Evolutionary conservation across 2,113 vertebrate genomes (phyloP).

Genomic region (Anoplopoma fimbria): DNA sequence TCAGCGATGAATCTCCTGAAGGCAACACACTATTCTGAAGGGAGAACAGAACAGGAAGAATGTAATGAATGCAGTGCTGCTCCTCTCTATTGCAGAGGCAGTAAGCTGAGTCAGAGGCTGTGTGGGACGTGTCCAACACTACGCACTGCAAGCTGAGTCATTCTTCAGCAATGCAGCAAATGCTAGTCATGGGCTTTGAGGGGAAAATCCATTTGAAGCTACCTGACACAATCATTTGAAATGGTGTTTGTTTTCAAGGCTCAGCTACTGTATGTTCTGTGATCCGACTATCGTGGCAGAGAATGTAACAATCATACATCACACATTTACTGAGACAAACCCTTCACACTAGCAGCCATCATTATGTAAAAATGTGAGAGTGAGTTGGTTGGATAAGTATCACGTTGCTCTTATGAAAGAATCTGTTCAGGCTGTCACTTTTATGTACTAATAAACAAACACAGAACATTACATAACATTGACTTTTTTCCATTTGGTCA

Average conservation of each 20-base stretch:
- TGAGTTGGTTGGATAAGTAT: slow-evolving; percentile 13
- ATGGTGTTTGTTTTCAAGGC: background rate
- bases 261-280: background rate
- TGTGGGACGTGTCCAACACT: slow-evolving; percentile 59
- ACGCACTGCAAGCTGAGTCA: slow-evolving; percentile 74
- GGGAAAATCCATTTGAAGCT: slow-evolving; percentile 8
- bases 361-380: slow-evolving; percentile 8
- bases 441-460: slow-evolving; percentile 24
- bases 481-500: background rate
- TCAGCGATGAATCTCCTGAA: background rate
- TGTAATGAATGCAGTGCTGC: slow-evolving; percentile 21
- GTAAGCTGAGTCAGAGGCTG: slow-evolving; percentile 70
- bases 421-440: slow-evolving; percentile 18
- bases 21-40: background rate
- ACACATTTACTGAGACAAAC: background rate
- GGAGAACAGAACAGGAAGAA: slow-evolving; percentile 11
- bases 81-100: slow-evolving; percentile 56
- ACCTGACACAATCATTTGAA: background rate
- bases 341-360: background rate
- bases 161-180: slow-evolving; percentile 66
- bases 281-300: background rate
- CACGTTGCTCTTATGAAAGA: slow-evolving; percentile 50
- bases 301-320: background rate
- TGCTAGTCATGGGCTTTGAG: slow-evolving; percentile 4
- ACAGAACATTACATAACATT: slow-evolving; percentile 43